Evolutionary conservation across 2,113 vertebrate genomes (phyloP).

Genomic region (Phylloscopus trochiloides): DNA sequence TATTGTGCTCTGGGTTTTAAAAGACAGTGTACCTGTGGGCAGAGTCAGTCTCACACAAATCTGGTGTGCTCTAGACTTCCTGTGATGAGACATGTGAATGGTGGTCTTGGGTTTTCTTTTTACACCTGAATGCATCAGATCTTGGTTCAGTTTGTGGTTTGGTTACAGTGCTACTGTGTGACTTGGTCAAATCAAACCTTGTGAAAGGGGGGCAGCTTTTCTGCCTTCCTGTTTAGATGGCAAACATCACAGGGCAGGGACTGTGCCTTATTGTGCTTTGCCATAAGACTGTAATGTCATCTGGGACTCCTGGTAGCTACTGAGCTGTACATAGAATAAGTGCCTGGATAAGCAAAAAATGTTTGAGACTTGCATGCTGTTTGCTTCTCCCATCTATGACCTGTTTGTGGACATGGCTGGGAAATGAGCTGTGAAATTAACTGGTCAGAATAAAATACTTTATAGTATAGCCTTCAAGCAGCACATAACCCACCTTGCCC

Average conservation of each 20-base stretch:
- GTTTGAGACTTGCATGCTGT: background rate
- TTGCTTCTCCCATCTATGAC: background rate
- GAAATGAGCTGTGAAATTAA: constrained; percentile 26
- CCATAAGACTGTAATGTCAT: background rate
- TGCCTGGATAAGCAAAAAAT: background rate
- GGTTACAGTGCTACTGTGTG: rapidly evolving
- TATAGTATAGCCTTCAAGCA: background rate
- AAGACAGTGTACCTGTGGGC: background rate
- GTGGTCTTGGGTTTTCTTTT: background rate
- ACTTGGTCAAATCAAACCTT: background rate
- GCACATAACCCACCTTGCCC: background rate
- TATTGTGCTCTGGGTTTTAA: background rate
- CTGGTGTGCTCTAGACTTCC: background rate
- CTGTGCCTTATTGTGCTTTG: background rate
- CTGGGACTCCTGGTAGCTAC: background rate
- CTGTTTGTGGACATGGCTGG: background rate
- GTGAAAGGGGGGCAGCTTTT: background rate
- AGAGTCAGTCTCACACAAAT: background rate
- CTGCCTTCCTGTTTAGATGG: background rate
- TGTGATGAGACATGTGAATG: background rate
- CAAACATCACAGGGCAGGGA: background rate
- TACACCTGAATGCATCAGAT: background rate
- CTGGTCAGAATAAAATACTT: background rate
- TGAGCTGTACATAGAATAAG: background rate
- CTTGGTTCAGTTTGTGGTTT: background rate